Evolutionary conservation across 30 jellyfish, hydroid and myxozoan species (phyloP), one percentile per base, ranked within the genome.

Genomic region (Aurelia aurita): DNA sequence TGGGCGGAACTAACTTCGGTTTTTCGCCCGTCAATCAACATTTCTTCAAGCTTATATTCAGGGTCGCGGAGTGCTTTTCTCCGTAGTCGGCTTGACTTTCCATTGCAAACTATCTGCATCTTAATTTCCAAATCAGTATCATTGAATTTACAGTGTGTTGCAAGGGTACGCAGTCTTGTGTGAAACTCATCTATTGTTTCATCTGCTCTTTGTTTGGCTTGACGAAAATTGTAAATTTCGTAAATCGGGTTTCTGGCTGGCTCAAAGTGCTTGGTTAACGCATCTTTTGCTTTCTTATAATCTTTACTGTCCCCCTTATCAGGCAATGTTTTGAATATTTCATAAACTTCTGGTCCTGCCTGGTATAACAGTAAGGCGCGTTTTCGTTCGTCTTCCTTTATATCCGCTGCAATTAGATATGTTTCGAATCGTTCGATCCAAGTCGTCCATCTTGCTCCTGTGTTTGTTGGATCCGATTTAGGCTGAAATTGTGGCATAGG

Each of bases 401-500:
- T 21, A 67, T 80, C 91, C 64, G 84, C 91, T 27, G 84, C 91
- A 13, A 80, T 47, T 21, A 80, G 28, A 73, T 64, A 61, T 47
- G 84, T 80, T 80, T 80, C 84, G 63, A 80, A 80, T 66, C 91
- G 60, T 67, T 79, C 90, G 10, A 77, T 34, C 79, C 80, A 77
- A 14, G 3, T 19, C 34, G 66, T 77, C 80, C 89, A 77, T 60
- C 80, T 14, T 21, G 79, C 78, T 19, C 89, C 80, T 16, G 89
- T 60, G 67, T 77, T 77, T 20, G 67, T 77, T 12, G 66, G 79
- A 60, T 77, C 89, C 7, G 66, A 20, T 77, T 60, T 57, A n/a
- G 89, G 89, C 80, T 77, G 79, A 77, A 74, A 74, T 47, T 49
- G 49, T 10, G 87, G 87, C 87, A 45, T 45, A 47, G 87, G 87